Base-by-base conservation (phyloP, 2,888 invertebrate genomes). In the Platycheirus albimanus region DNA sequence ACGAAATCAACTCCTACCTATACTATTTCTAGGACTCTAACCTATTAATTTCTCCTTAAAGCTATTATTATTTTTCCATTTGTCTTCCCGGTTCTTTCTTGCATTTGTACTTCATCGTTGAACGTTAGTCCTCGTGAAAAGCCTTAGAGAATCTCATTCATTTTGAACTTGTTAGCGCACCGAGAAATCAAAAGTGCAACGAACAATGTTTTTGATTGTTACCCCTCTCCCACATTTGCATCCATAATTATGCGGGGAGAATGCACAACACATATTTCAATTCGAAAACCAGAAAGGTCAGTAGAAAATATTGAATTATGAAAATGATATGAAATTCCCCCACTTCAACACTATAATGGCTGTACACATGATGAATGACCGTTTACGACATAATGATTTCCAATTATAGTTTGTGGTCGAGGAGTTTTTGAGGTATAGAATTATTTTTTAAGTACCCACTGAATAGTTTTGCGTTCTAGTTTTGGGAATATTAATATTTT, bases 301-400 rank as follows among this genome's bases (percentile, higher is more conserved):
- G 19, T 33, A 24, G 17, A n/a, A 24, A 15, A 17, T 64, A 49
- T 74, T 69, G 69, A 75, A 80, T 75, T 75, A 51, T 33, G 33
- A 54, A 54, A 41, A 63, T 54, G 67, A 80, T 70, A 63, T 52
- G 67, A 67, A 79, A 30, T 36, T 64, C 13, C 28, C 51, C 63
- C 11, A 64, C 58, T 74, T 43, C 13, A 41, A 41, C 24, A 24
- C n/a, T 10, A 36, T 78, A 61, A 72, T 56, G n/a, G 28, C 20
- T 52, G 63, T 38, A 61, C 69, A 74, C 41, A 47, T 36, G 41
- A 78, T 72, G 52, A 69, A 79, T 74, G 49, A 24, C 56, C 75
- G 19, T 49, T 58, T 52, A 79, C 72, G 67, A 54, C 51, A 67
- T n/a, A n/a, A n/a, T 24, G 69, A 54, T 30, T 38, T 28, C 17